phyloP scores from a whole-genome alignment of 2,113 vertebrate genomes.

The Alethe diademata region DNA sequence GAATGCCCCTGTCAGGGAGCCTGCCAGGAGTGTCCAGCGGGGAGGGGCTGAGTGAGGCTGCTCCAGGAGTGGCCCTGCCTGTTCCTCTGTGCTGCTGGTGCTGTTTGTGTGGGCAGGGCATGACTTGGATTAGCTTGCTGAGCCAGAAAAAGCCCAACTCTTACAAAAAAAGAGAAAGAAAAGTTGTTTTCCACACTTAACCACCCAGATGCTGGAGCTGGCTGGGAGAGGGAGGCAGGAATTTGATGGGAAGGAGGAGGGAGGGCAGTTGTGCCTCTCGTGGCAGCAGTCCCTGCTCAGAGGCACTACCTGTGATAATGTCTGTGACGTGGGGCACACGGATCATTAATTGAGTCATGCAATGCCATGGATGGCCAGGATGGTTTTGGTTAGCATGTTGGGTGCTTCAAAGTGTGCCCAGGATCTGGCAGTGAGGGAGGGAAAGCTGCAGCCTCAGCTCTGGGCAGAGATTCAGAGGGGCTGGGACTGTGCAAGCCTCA shows the following conservation, averaged over 20 bases:
- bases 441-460: not conserved
- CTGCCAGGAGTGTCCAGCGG: not conserved
- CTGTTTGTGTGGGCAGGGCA: not conserved
- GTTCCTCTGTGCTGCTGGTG: not conserved
- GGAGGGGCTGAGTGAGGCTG: fast-evolving
- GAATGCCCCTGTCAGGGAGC: not conserved
- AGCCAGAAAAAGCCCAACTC: not conserved
- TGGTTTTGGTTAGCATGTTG: not conserved
- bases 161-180: too few relatives aligned
- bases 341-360: fast-evolving
- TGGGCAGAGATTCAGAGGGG: not conserved
- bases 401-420: too few relatives aligned
- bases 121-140: not conserved
- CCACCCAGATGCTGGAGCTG: not conserved
- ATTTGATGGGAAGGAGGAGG: not conserved
- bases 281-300: not conserved
- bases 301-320: not conserved
- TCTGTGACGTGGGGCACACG: not conserved
- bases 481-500: not conserved
- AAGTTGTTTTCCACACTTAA: not conserved
- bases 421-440: not conserved
- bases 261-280: not conserved
- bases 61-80: not conserved
- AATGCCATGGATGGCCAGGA: fast-evolving
- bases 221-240: not conserved